Evolutionary conservation across 2,888 invertebrate genomes (phyloP).

Genomic region (Coleophora flavipennella): DNA sequence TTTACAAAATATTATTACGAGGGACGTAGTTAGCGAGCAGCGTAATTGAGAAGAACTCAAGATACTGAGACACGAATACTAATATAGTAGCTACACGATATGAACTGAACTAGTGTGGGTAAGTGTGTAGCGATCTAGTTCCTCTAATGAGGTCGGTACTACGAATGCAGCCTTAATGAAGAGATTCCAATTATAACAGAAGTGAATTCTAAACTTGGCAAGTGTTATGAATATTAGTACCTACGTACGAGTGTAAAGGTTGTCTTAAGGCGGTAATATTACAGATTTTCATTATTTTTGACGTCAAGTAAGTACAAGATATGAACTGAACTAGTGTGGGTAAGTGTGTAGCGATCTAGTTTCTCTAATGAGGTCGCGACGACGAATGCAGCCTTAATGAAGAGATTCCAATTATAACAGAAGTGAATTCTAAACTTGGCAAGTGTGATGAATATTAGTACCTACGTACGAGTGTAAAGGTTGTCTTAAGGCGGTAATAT

Average conservation of each 20-base stretch:
- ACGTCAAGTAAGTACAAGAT: no score
- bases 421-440: neutral
- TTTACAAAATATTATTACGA: slow-evolving; percentile 19
- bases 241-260: neutral
- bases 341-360: no score
- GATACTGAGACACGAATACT: slow-evolving; percentile 24
- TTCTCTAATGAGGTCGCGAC: slow-evolving; percentile 10
- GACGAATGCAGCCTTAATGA: no score
- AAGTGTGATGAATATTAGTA: neutral
- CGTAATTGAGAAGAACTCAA: slow-evolving; percentile 29
- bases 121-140: no score
- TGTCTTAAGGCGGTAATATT: no score
- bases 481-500: no score
- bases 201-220: neutral
- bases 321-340: no score
- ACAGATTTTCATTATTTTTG: no score
- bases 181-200: neutral
- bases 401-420: neutral
- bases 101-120: no score
- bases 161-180: no score
- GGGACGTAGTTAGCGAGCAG: slow-evolving; percentile 28
- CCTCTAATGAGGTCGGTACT: slow-evolving; percentile 10
- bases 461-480: neutral
- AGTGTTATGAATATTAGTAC: neutral
- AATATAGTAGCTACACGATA: no score